Percentiles rank a stretch among this genome's conserved stretches.
Evolutionary conservation across 2,113 vertebrate genomes (phyloP).

Genomic region (Mus musculus): DNA sequence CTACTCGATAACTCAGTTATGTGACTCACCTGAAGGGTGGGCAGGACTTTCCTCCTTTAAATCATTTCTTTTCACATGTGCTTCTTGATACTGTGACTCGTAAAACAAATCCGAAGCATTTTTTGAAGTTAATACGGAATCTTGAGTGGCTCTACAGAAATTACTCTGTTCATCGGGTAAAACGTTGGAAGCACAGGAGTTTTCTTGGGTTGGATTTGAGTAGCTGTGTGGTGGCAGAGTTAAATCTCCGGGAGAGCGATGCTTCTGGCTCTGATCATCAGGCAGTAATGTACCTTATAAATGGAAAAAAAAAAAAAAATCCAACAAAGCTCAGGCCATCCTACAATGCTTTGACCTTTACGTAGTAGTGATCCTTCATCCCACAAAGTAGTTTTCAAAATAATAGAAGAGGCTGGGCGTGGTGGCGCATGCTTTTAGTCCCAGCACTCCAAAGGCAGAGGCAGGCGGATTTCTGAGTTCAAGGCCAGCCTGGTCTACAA

Average conservation of each 20-base stretch:
- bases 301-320: neutral
- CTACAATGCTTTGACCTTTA: conserved; percentile 11
- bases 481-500: no score
- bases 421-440: no score
- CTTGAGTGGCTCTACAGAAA: conserved; percentile 65
- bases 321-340: conserved; percentile 33
- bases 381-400: conserved; percentile 12
- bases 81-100: conserved; percentile 73
- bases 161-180: neutral
- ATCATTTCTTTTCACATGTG: conserved; percentile 72
- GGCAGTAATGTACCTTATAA: conserved; percentile 68
- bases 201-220: conserved; percentile 69
- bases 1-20: neutral
- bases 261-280: conserved; percentile 76
- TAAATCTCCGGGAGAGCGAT: conserved; percentile 37
- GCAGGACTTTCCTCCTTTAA: conserved; percentile 73
- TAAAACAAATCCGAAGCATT: conserved; percentile 62
- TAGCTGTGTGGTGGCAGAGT: conserved; percentile 44
- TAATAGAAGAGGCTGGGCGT: neutral
- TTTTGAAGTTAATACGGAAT: conserved; percentile 73
- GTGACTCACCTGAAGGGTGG: conserved; percentile 68
- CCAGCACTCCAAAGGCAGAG: no score
- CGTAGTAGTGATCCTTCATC: neutral
- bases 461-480: no score
- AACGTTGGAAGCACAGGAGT: neutral